These are phyloP conservation scores for Ochotona princeps DNA, from an alignment of 2,113 vertebrate genomes.

Conservation along the genomic window DNA sequence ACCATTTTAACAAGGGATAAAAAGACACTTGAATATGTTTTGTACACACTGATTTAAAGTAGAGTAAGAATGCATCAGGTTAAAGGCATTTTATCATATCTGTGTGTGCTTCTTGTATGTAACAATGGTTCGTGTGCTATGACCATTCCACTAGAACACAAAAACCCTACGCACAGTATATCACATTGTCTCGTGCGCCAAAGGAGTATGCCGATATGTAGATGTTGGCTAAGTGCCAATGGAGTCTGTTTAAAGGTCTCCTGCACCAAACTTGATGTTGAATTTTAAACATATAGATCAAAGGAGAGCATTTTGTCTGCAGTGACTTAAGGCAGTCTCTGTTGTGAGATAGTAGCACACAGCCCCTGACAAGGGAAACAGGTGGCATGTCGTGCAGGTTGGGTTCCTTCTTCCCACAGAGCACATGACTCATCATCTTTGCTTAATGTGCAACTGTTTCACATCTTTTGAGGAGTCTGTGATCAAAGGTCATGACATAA, in stretches of 20 bases:
- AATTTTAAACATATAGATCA: neutral
- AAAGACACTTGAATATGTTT: neutral
- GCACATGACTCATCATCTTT: neutral
- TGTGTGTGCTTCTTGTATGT: neutral
- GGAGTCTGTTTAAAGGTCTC: neutral
- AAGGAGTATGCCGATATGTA: neutral
- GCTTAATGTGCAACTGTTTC: constrained; percentile 15
- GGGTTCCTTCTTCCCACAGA: neutral
- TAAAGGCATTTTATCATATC: neutral
- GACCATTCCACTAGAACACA: neutral
- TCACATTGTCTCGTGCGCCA: neutral
- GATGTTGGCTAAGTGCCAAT: too few relatives aligned
- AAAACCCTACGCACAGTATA: neutral
- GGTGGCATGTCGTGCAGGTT: neutral
- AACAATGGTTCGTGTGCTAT: neutral
- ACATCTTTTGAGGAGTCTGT: constrained; percentile 42
- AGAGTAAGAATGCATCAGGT: neutral
- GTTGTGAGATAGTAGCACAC: neutral
- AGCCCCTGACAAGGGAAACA: neutral
- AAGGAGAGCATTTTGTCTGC: neutral
- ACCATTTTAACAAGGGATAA: neutral
- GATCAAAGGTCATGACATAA: constrained; percentile 34
- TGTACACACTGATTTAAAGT: neutral
- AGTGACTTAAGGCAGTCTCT: neutral
- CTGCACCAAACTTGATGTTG: neutral